Percentiles rank a stretch among this genome's conserved stretches.
Conservation (phyloP, 1,140 invertebrate genomes). For the Drosophila nebulosa region DNA sequence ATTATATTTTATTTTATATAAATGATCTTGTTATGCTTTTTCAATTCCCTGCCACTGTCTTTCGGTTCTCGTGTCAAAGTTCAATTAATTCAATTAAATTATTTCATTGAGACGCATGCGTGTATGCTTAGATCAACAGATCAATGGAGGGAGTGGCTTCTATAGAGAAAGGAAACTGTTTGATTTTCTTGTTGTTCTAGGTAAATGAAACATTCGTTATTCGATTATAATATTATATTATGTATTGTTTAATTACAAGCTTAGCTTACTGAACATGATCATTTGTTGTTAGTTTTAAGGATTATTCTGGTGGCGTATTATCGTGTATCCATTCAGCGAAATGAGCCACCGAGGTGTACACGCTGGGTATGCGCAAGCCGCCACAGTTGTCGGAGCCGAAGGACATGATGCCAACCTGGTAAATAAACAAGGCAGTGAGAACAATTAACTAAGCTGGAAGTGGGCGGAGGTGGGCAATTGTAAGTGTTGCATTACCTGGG, state of each 20-base stretch:
- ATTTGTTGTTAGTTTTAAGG: not conserved
- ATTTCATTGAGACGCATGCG: constrained; percentile 27
- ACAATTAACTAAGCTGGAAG: not conserved
- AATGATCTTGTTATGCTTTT: constrained; percentile 49
- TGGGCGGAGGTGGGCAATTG: too few species aligned
- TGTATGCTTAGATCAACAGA: constrained; percentile 31
- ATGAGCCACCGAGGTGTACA: constrained; percentile 86
- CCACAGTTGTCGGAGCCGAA: constrained; percentile 88
- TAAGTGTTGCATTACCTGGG: constrained; percentile 82
- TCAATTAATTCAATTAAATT: constrained; percentile 80
- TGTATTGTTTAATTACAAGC: constrained; percentile 14
- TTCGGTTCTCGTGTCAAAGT: constrained; percentile 57
- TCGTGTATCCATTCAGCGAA: constrained; percentile 86
- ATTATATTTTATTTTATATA: constrained; percentile 25
- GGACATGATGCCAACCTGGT: constrained; percentile 86
- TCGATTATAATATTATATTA: constrained; percentile 15
- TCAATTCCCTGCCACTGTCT: constrained; percentile 5
- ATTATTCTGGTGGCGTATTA: constrained; percentile 84
- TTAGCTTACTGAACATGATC: constrained; percentile 21
- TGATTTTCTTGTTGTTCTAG: too few species aligned
- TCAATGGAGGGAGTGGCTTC: constrained; percentile 15
- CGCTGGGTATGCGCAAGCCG: constrained; percentile 85
- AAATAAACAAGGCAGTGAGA: not conserved
- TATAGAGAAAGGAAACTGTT: not conserved
- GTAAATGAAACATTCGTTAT: not conserved